Conservation (phyloP, 1,140 invertebrate species). For the Brevipalpus yothersi region DNA sequence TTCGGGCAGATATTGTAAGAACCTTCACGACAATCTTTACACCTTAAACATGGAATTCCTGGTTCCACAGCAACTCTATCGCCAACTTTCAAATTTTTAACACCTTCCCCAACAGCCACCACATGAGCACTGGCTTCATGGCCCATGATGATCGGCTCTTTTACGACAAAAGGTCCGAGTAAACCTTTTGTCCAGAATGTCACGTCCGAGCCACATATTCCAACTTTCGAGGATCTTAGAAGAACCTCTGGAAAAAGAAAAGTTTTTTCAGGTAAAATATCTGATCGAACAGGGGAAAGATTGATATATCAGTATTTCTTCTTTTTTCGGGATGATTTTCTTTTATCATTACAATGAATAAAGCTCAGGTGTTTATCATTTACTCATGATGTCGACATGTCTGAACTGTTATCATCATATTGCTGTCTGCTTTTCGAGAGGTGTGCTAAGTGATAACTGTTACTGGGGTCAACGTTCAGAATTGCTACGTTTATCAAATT, state of each 20-base stretch:
- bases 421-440: too few relatives aligned
- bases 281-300: too few relatives aligned
- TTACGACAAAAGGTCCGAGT: constrained; percentile 56
- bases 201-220: constrained; percentile 88
- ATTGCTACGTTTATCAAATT: too few relatives aligned
- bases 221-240: constrained; percentile 50
- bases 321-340: too few relatives aligned
- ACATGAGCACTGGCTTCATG: constrained; percentile 62
- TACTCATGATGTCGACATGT: too few relatives aligned
- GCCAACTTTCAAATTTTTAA: constrained; percentile 44
- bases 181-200: constrained; percentile 59
- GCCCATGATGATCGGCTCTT: constrained; percentile 62
- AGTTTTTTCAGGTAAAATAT: too few relatives aligned
- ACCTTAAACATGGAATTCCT: constrained; percentile 49
- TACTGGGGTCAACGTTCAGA: too few relatives aligned
- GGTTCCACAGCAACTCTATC: constrained; percentile 84
- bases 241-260: constrained; percentile 3
- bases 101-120: constrained; percentile 38
- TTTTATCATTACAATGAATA: too few relatives aligned
- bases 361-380: too few relatives aligned
- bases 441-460: too few relatives aligned
- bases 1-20: neutral
- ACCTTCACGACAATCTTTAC: neutral
- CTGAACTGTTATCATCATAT: too few relatives aligned
- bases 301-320: too few relatives aligned